Percentiles rank a stretch among this genome's conserved stretches.
Evolutionary conservation across 2,888 invertebrate genomes (phyloP).

Genomic region (Myathropa florea): DNA sequence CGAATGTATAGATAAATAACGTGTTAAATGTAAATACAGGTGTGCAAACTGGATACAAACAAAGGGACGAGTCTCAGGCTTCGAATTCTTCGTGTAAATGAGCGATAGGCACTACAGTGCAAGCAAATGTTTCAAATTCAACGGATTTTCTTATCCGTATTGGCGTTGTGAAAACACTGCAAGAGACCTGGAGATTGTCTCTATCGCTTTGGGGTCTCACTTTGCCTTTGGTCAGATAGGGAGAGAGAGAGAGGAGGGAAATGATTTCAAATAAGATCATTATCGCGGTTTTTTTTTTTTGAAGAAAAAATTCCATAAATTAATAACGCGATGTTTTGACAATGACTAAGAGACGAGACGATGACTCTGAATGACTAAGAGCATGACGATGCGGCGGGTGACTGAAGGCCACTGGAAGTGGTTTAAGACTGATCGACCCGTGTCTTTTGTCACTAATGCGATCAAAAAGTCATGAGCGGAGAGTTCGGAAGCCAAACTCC

Average conservation of each 20-base stretch:
- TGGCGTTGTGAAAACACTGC: slow-evolving; percentile 6
- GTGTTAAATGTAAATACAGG: slow-evolving; percentile 65
- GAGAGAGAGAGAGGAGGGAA: neutral
- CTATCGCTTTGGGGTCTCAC: neutral
- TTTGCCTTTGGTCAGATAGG: too few species aligned
- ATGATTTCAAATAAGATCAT: neutral
- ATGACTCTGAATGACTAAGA: too few species aligned
- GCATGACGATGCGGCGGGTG: too few species aligned
- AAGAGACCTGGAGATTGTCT: neutral
- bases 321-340: too few species aligned
- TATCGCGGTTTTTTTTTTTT: neutral
- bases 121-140: neutral
- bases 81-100: neutral
- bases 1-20: slow-evolving; percentile 46
- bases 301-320: too few species aligned
- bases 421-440: too few species aligned
- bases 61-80: neutral
- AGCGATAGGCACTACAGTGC: neutral
- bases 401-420: too few species aligned
- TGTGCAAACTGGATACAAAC: slow-evolving; percentile 53
- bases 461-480: too few species aligned
- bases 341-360: too few species aligned
- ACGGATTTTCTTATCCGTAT: slow-evolving; percentile 44
- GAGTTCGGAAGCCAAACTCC: too few species aligned
- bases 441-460: too few species aligned